A percentile compares a stretch with the other conserved stretches of the same genome.
These are phyloP conservation scores for Panonychus citri DNA, from an alignment of 1,140 invertebrate species.

Conservation along the genomic window DNA sequence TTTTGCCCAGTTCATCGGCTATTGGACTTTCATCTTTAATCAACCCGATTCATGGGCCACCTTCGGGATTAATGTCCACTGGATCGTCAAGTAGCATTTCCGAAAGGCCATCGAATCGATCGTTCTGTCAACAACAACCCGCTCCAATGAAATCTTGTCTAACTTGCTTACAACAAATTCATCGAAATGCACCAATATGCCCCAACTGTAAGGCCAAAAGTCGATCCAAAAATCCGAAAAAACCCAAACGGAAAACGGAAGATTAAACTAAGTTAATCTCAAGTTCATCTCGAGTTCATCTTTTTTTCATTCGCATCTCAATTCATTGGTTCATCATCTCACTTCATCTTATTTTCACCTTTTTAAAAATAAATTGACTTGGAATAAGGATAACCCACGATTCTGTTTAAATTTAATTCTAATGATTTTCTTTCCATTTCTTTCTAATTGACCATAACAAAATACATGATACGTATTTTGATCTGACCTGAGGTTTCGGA, in stretches of 20 bases:
- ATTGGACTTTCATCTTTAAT: neutral
- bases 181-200: constrained; percentile 95
- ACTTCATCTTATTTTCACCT: neutral
- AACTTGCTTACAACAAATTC: constrained; percentile 96
- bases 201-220: constrained; percentile 96
- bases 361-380: neutral
- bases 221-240: constrained; percentile 82
- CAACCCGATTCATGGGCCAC: neutral
- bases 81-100: neutral
- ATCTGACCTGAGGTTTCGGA: no score
- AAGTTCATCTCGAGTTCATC: neutral
- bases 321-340: neutral
- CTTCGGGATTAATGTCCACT: neutral
- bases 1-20: neutral
- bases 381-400: no score
- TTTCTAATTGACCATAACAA: no score
- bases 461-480: no score
- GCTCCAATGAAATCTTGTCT: constrained; percentile 97
- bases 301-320: neutral
- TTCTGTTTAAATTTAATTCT: no score
- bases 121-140: constrained; percentile 66
- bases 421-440: no score
- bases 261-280: neutral
- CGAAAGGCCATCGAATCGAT: constrained; percentile 1
- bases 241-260: constrained; percentile 3